phyloP scores from a whole-genome alignment of 2,888 invertebrate species.

The Campaea margaritaria region DNA sequence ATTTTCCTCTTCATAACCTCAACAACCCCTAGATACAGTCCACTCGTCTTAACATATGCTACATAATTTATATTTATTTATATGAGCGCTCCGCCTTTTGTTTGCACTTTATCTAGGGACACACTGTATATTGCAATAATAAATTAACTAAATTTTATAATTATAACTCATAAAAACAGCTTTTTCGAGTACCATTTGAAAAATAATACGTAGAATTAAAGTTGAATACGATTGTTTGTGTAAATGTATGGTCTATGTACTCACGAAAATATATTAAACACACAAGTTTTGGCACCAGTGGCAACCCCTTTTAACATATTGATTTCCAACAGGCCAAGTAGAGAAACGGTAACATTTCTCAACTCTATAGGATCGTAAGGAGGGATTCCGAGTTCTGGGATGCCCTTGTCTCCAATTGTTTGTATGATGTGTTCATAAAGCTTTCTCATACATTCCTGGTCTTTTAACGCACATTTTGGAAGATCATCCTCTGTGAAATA shows the following conservation, averaged over 20 bases:
- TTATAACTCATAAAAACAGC: too few species aligned
- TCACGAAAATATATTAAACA: constrained; percentile 53
- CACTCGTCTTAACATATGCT: too few species aligned
- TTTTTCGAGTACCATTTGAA: too few species aligned
- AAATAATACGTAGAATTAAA: too few species aligned
- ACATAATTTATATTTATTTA: too few species aligned
- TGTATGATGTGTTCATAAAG: constrained; percentile 43
- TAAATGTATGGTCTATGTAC: too few species aligned
- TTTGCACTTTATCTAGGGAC: too few species aligned
- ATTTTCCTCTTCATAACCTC: too few species aligned
- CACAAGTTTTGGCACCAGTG: constrained; percentile 56
- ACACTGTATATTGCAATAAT: too few species aligned
- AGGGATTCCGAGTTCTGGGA: constrained; percentile 52
- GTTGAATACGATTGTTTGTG: neutral
- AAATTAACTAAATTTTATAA: too few species aligned
- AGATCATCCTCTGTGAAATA: constrained; percentile 49
- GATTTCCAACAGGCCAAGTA: constrained; percentile 49
- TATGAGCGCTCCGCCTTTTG: too few species aligned
- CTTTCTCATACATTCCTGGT: constrained; percentile 49
- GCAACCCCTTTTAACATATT: constrained; percentile 53
- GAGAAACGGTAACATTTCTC: constrained; percentile 44
- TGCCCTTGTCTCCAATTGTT: constrained; percentile 50
- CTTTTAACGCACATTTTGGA: constrained; percentile 53
- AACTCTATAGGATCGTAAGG: constrained; percentile 57
- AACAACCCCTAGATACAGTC: too few species aligned